Evolutionary conservation across 2,888 invertebrate species (phyloP), one percentile per base, ranked within the genome.

Genomic region (Heliothis peltigera): DNA sequence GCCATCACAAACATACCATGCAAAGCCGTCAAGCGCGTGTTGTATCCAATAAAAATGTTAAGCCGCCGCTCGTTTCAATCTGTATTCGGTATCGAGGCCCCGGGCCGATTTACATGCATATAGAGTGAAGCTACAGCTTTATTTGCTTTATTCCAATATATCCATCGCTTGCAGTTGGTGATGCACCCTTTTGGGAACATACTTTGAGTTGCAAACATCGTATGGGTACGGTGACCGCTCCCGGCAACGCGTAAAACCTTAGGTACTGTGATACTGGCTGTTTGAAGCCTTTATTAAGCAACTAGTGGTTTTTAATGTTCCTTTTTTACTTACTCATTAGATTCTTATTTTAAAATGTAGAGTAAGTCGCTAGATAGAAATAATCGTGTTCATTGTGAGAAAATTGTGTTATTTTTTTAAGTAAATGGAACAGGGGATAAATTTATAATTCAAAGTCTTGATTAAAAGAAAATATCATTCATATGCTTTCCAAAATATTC

Each of bases 61-160:
- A 91, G 89, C 89, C 80, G 61, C 79, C 84, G 79, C 87, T 87
- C 90, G 88, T 89, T 90, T 89, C 91, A 92, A 91, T 92, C 90
- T 91, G 89, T 90, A 89, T 85, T 87, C 85, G 84, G 85, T 87
- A 89, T 88, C 84, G 87, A 76, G 77, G 85, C 87, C 83, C 80
- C 70, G 57, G 87, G 87, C 84, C 86, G 90, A 92, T 92, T 92
- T 91, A 91, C 92, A 92, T 92, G 91, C 90, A 91, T 91, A 91
- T 88, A 91, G 88, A 89, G 86, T 85, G 85, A 74, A 71, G 69
- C 72, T 65, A 71, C 68, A 70, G 78, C 83, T 87, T 86, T 90
- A 88, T 91, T 89, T 90, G 89, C 88, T 86, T 87, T 86, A 85
- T 85, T 85, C 86, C 87, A 89, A 89, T 90, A 89, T 86, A 83